These are phyloP conservation scores for Oncorhynchus kisutch DNA, from an alignment of 2,113 vertebrate genomes.

Conservation along the genomic window DNA sequence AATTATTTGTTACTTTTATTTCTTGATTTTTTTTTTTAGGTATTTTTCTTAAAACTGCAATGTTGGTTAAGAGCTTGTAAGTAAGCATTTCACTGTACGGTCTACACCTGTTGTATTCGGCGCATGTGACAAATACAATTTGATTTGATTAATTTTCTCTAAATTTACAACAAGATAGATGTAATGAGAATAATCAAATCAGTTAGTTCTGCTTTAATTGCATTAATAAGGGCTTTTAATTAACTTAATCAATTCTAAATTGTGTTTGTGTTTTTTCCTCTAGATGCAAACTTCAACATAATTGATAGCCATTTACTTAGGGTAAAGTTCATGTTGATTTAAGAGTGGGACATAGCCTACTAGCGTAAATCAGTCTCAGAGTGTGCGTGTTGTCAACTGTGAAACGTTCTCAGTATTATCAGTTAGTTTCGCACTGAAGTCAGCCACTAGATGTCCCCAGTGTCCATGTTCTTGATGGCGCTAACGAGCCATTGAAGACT, in stretches of 20 bases:
- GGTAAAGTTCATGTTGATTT: slow-evolving; percentile 3
- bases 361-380: slow-evolving; percentile 39
- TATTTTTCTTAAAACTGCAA: too few relatives aligned
- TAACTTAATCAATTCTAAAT: not conserved
- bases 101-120: too few relatives aligned
- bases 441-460: slow-evolving; percentile 76
- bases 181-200: not conserved
- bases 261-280: not conserved
- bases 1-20: too few relatives aligned
- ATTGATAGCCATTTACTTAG: not conserved
- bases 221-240: not conserved
- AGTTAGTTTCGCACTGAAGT: not conserved
- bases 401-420: not conserved
- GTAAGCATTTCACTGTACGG: too few relatives aligned
- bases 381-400: slow-evolving; percentile 20
- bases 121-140: too few relatives aligned
- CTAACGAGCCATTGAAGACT: not conserved
- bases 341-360: slow-evolving; percentile 14
- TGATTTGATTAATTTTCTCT: not conserved
- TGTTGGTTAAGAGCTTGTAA: too few relatives aligned
- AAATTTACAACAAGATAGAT: not conserved
- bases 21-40: too few relatives aligned
- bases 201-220: not conserved
- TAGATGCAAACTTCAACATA: not conserved
- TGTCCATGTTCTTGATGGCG: slow-evolving; percentile 62